Percentiles rank a stretch among this genome's conserved stretches.
Evolutionary conservation across 2,797 vertebrate genomes (phyloP).

Genomic region (Eupleurogrammus muticus): DNA sequence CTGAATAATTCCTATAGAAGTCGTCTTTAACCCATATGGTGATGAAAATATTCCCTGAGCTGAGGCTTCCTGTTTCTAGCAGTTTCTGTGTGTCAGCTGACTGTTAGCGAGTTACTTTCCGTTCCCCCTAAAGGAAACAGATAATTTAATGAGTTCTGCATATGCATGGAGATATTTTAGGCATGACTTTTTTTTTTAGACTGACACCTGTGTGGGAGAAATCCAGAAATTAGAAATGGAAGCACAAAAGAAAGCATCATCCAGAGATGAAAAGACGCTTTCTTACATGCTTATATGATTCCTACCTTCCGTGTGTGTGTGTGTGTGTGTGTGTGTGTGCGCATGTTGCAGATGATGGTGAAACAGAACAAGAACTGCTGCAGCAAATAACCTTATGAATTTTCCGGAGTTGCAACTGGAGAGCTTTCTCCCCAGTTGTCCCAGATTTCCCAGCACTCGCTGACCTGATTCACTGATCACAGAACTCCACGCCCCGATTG

Average conservation of each 20-base stretch:
- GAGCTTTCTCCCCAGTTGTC: slow-evolving; percentile 49
- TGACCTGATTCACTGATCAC: slow-evolving; percentile 70
- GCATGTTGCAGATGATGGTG: slow-evolving; percentile 17
- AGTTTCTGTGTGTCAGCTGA: slow-evolving; percentile 9
- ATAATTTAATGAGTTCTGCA: slow-evolving; percentile 8
- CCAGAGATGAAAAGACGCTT: not conserved
- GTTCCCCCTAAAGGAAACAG: not conserved
- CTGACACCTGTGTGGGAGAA: slow-evolving; percentile 9
- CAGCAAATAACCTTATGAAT: slow-evolving; percentile 37
- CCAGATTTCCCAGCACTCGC: slow-evolving; percentile 66
- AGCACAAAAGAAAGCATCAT: not conserved
- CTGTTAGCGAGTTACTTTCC: not conserved
- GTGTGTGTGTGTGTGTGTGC: too few relatives aligned
- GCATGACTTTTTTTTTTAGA: not conserved
- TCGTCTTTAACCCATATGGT: too few relatives aligned
- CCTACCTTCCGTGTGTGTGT: slow-evolving; percentile 12
- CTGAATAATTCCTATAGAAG: too few relatives aligned
- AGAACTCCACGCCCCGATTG: slow-evolving; percentile 30
- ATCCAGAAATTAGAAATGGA: slow-evolving; percentile 5
- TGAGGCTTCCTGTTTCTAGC: too few relatives aligned
- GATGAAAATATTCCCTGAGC: too few relatives aligned
- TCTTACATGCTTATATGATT: slow-evolving; percentile 26
- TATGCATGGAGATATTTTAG: slow-evolving; percentile 22
- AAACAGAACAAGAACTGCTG: slow-evolving; percentile 19
- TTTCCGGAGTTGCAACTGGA: slow-evolving; percentile 39